Conservation (phyloP, 2,888 invertebrate genomes). For the Germaria angustata region DNA sequence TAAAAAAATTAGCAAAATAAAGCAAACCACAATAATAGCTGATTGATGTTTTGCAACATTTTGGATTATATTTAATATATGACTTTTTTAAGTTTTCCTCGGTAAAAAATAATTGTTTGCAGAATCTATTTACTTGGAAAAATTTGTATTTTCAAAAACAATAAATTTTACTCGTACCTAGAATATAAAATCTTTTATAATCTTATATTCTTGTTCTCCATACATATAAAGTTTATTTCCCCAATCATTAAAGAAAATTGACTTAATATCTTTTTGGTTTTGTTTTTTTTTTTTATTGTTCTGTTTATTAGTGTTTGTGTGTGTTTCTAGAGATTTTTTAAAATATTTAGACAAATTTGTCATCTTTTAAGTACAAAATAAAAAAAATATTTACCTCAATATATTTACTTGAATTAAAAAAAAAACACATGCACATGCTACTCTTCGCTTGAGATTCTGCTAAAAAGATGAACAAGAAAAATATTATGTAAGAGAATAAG, state of each 20-base stretch:
- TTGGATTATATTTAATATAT: too few relatives aligned
- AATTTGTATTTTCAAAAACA: too few relatives aligned
- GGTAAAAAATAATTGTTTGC: too few relatives aligned
- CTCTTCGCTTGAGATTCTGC: neutral
- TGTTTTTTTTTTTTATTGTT: neutral
- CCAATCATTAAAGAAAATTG: slow-evolving; percentile 9
- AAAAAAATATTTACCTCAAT: slow-evolving; percentile 62
- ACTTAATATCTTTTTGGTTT: slow-evolving; percentile 35
- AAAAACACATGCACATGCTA: neutral
- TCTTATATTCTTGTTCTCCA: too few relatives aligned
- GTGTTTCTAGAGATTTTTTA: slow-evolving; percentile 11
- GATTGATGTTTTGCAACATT: too few relatives aligned
- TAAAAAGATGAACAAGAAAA: neutral
- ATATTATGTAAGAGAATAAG: slow-evolving; percentile 13
- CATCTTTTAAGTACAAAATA: slow-evolving; percentile 60
- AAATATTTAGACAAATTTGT: slow-evolving; percentile 59
- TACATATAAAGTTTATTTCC: too few relatives aligned
- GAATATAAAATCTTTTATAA: too few relatives aligned
- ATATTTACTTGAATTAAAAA: slow-evolving; percentile 15
- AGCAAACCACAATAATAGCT: too few relatives aligned
- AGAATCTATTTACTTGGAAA: too few relatives aligned
- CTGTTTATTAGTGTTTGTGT: slow-evolving; percentile 5
- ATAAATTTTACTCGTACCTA: too few relatives aligned
- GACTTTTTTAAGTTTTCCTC: too few relatives aligned
- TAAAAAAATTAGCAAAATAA: too few relatives aligned